Conservation (phyloP, 1,140 invertebrate species). For the Psix sp. region DNA sequence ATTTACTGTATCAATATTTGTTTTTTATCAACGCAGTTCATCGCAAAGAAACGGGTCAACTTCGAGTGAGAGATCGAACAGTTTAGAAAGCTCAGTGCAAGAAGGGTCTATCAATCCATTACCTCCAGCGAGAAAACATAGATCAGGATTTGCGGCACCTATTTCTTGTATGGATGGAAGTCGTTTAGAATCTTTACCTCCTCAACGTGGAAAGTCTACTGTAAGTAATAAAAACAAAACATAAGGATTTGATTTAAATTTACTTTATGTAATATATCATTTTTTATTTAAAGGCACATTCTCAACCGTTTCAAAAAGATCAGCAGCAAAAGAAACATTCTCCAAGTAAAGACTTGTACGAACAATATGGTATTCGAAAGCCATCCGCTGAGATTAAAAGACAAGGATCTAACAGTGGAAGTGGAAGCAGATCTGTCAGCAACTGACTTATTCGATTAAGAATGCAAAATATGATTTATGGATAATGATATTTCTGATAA, state of each 20-base stretch:
- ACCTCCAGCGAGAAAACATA: conserved; percentile 65
- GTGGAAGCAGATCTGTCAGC: conserved; percentile 68
- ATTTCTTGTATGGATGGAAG: conserved; percentile 54
- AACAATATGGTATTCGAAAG: conserved; percentile 54
- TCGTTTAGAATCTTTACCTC: conserved; percentile 47
- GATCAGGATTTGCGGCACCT: conserved; percentile 55
- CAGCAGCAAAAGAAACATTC: conserved; percentile 58
- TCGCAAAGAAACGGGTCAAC: conserved; percentile 15
- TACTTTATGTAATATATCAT: too few species aligned
- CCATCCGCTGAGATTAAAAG: conserved; percentile 41
- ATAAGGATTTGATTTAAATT: too few species aligned
- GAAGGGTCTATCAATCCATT: conserved; percentile 45
- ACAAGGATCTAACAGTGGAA: conserved; percentile 61
- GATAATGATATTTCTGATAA: conserved; percentile 3
- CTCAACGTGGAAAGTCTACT: too few species aligned
- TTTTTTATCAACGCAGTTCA: conserved; percentile 2
- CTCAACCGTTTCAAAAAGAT: conserved; percentile 14
- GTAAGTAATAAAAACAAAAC: too few species aligned
- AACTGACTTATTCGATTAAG: conserved; percentile 56
- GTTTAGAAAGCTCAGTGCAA: conserved; percentile 24
- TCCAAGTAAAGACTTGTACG: conserved; percentile 66
- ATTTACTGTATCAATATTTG: too few species aligned
- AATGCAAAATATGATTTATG: neutral
- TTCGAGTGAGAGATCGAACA: conserved; percentile 47
- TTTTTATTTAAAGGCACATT: too few species aligned